Percentiles rank a stretch among this genome's conserved stretches.
Evolutionary conservation across 2,797 vertebrate species (phyloP).

Genomic region (Arremon brunneinucha): DNA sequence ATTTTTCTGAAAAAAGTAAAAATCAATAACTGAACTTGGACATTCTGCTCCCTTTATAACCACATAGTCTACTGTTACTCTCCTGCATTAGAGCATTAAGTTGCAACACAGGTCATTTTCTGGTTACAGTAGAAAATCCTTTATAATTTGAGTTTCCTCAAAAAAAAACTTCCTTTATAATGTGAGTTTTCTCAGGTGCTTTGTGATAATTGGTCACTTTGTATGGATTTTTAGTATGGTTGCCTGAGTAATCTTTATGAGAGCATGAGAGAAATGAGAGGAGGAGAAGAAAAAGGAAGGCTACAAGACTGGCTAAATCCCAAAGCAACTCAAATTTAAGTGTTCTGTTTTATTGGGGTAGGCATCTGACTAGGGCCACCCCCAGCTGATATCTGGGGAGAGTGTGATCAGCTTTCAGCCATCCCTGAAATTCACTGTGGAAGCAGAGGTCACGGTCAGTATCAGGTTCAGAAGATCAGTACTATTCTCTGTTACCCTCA

Average conservation of each 20-base stretch:
- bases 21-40: background rate
- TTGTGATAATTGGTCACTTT: background rate
- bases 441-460: background rate
- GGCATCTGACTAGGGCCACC: background rate
- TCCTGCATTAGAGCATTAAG: background rate
- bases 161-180: background rate
- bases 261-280: background rate
- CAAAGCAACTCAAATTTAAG: background rate
- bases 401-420: background rate
- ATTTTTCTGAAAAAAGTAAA: slow-evolving; percentile 28
- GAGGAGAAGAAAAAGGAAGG: background rate
- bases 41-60: background rate
- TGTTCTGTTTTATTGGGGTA: background rate
- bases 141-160: background rate
- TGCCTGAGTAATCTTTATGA: background rate
- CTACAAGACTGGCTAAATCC: background rate
- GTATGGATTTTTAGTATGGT: background rate
- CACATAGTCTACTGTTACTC: background rate
- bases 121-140: background rate
- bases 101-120: background rate
- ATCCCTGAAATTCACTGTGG: background rate
- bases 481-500: background rate
- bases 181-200: background rate
- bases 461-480: background rate
- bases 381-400: background rate